Evolutionary conservation across 2,797 vertebrate genomes (phyloP), one percentile per base, ranked within the genome.

Genomic region (Catostomus latipinnis): DNA sequence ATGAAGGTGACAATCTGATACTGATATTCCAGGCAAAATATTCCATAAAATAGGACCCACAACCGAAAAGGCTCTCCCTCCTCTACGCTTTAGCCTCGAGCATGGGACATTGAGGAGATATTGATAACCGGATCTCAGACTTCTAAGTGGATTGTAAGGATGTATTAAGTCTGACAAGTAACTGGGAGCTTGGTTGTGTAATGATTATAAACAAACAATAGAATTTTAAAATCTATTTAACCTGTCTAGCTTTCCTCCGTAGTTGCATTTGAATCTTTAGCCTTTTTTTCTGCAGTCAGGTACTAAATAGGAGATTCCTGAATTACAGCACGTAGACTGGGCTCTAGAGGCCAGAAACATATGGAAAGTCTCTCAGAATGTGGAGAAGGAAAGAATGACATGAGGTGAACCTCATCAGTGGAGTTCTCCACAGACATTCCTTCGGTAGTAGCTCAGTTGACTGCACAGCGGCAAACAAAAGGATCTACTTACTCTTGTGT

Each of bases 361-460:
- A 82, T 74, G 81, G 75, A 82, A 82, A 79, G 65, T 74, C 76
- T 53, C 48, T 72, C 14, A 63, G 57, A 69, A 54, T 62, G 45
- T 14, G 74, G 52, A 81, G 71, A 76, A 54, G 67, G 83, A 76
- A 82, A 82, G 57, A 73, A 82, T 76, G 73, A 84, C 62, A 72
- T 63, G 66, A 71, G 82, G 48, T 66, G 56, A 45, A 80, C 71
- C 71, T 60, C 71, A 60, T 71, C 49, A 22, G 22, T 74, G 52
- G n/a, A 73, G 54, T 60, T 68, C 54, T 68, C 67, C 52, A 11
- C 60, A 60, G 61, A 73, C 80, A 65, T 71, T 58, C 50, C 48
- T 60, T 68, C 46, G 72, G 70, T 34, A 78, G 78, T 56, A 61
- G 71, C 57, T 74, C 71, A 63, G 61, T 65, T 34, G 50, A 22